Evolutionary conservation across 2,888 invertebrate species (phyloP), one percentile per base, ranked within the genome.

Genomic region (Acronicta psi): DNA sequence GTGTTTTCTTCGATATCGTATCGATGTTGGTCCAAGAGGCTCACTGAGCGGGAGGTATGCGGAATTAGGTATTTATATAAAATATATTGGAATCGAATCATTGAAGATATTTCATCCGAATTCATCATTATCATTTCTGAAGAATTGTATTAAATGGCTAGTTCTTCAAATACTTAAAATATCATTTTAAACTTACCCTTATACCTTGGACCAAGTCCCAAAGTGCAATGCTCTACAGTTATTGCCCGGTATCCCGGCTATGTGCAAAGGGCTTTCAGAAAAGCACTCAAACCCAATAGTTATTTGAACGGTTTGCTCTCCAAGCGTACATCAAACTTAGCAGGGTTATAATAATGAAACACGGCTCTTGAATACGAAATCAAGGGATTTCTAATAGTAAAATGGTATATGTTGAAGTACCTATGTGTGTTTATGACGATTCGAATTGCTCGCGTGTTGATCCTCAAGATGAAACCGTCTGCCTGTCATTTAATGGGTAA

Each of bases 141-240:
- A 4, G 5, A 2, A 20, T 20, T 20, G 2, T 20, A 20, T 4
- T 20, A 2, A 20, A 20, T 20, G n/a, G n/a, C n/a, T n/a, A n/a
- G n/a, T 20, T 20, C 20, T 20, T 20, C 20, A 20, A 20, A 5
- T 2, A 20, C 20, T 20, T 20, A 20, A 20, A 4, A 20, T 20
- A 4, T 5, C 5, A 20, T 20, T 23, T 23, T 4, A 29, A 29
- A 10, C 25, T 29, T 29, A 2, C 20, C 1, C 53, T 67, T 40
- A 17, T 62, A 16, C 25, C 72, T 80, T 78, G 51, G 0, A 43
- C 74, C 65, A 56, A 7, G 14, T 11, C 16, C 38, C 46, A 69
- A 75, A 85, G 84, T 82, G 84, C 85, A 85, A 82, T 67, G 82
- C 75, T 81, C 83, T 69, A 70, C 76, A 77, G 59, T 72, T 72